Conservation (phyloP, 2,888 invertebrate species). For the Plemyria rubiginata region DNA sequence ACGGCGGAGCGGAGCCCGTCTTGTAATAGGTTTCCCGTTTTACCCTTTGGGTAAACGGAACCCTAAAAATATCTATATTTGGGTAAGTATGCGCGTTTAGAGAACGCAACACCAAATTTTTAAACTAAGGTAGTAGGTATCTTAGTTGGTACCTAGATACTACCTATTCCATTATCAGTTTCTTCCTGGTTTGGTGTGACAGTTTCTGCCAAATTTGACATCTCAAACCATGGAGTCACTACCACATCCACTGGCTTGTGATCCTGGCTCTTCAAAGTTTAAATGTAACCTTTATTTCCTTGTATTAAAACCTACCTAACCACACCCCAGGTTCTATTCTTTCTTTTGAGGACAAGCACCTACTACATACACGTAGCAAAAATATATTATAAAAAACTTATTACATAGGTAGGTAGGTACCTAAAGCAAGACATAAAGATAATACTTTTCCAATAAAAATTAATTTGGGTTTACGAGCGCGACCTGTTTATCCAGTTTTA, state of each 20-base stretch:
- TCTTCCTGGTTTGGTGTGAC: neutral
- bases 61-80: too few relatives aligned
- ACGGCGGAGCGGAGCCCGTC: too few relatives aligned
- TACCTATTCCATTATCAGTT: too few relatives aligned
- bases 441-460: slow-evolving; percentile 30
- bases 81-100: too few relatives aligned
- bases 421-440: slow-evolving; percentile 17
- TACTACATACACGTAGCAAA: neutral
- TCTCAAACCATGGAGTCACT: neutral
- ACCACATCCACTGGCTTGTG: neutral
- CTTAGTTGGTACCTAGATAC: too few relatives aligned
- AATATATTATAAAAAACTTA: neutral
- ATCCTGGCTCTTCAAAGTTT: neutral
- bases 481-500: slow-evolving; percentile 37
- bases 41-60: too few relatives aligned
- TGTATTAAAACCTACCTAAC: neutral
- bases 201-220: neutral
- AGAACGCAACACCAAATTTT: too few relatives aligned
- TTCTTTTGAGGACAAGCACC: neutral
- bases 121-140: too few relatives aligned
- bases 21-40: too few relatives aligned
- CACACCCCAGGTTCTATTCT: neutral
- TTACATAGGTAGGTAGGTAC: too few relatives aligned
- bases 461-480: slow-evolving; percentile 30
- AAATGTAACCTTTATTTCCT: neutral